phyloP scores from a whole-genome alignment of 2,888 invertebrate species.

The Hyles lineata region DNA sequence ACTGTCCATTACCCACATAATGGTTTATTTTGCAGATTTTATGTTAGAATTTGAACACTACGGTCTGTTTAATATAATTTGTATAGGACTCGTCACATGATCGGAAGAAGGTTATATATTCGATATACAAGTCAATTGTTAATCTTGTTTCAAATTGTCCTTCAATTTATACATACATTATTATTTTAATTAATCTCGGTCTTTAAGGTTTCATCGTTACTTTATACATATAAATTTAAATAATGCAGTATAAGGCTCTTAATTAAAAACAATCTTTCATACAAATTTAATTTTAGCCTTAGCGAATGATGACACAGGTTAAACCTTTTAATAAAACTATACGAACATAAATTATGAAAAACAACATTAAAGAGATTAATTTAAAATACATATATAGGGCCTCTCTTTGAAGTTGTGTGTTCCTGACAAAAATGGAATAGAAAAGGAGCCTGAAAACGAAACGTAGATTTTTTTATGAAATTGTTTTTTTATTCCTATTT shows the following conservation, averaged over 20 bases:
- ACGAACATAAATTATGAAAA: no score
- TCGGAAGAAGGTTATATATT: not conserved
- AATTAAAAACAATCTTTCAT: no score
- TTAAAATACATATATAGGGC: no score
- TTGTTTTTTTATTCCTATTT: no score
- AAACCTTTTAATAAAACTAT: no score
- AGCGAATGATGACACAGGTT: not conserved
- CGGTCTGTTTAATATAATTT: constrained; percentile 22
- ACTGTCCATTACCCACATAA: constrained; percentile 48
- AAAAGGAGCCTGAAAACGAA: no score
- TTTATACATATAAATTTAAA: not conserved
- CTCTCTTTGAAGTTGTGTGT: no score
- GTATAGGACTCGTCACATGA: constrained; percentile 12
- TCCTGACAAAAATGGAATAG: no score
- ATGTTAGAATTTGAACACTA: constrained; percentile 28
- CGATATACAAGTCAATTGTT: not conserved
- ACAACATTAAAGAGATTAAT: no score
- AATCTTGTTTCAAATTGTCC: not conserved
- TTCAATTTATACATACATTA: not conserved
- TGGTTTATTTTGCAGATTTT: constrained; percentile 31
- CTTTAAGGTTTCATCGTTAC: not conserved
- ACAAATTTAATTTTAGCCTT: not conserved
- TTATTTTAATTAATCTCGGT: not conserved
- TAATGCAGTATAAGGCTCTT: not conserved
- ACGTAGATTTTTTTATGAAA: no score